Evolutionary conservation across 1,140 invertebrate species (phyloP).

Genomic region (Drosophila micromelanica): DNA sequence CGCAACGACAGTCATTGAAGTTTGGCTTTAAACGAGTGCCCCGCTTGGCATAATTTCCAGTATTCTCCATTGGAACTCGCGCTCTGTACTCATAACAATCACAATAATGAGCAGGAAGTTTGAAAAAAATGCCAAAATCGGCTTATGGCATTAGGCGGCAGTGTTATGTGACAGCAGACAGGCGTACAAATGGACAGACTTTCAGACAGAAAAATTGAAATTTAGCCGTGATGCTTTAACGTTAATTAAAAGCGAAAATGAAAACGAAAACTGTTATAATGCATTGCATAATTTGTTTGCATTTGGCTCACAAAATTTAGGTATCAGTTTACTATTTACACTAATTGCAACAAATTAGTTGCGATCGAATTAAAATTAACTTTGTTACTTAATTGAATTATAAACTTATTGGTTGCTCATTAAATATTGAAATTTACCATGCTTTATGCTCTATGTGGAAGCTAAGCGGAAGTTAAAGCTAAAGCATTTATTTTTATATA

Average conservation of each 20-base stretch:
- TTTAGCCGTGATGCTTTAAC: slow-evolving; percentile 24
- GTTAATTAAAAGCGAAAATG: slow-evolving; percentile 47
- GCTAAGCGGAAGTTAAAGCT: slow-evolving; percentile 52
- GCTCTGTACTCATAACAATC: slow-evolving; percentile 33
- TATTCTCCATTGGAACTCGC: slow-evolving; percentile 17
- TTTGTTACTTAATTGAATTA: slow-evolving; percentile 61
- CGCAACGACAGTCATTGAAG: slow-evolving; percentile 16
- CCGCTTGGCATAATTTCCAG: slow-evolving; percentile 19
- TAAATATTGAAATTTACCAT: slow-evolving; percentile 10
- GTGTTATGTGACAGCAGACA: slow-evolving; percentile 41
- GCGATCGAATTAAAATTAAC: slow-evolving; percentile 27
- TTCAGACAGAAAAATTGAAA: slow-evolving; percentile 6
- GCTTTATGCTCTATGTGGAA: slow-evolving; percentile 10
- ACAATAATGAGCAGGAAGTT: slow-evolving; percentile 77
- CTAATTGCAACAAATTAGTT: slow-evolving; percentile 74
- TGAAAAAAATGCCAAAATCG: slow-evolving; percentile 59
- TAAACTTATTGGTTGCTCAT: slow-evolving; percentile 6
- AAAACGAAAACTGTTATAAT: slow-evolving; percentile 35
- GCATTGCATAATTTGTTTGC: slow-evolving; percentile 65
- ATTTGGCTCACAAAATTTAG: slow-evolving; percentile 20
- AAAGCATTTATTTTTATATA: slow-evolving; percentile 18
- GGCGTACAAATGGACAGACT: background rate
- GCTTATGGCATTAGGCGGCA: slow-evolving; percentile 68
- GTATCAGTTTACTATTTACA: slow-evolving; percentile 61
- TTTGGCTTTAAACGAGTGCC: slow-evolving; percentile 5